A percentile compares a stretch with the other conserved stretches of the same genome.
These are phyloP conservation scores for Actenoides lindsayi DNA, from an alignment of 2,113 vertebrate genomes.

Conservation along the genomic window DNA sequence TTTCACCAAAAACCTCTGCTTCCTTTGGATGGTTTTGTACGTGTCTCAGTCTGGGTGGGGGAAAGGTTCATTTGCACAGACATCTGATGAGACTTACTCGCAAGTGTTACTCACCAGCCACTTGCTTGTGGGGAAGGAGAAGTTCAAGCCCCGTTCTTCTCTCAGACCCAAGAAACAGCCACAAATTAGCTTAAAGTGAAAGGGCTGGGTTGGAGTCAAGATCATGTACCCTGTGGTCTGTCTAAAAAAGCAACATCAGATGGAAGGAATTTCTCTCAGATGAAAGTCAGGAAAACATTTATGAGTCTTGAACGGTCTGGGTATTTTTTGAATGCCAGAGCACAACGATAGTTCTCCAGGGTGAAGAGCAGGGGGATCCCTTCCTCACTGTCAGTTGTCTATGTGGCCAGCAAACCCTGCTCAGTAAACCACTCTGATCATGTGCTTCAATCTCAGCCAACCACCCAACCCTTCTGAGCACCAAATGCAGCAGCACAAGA, in stretches of 20 bases:
- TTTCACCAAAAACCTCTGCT: not conserved
- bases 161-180: constrained; percentile 8
- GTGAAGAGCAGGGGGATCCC: not conserved
- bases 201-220: not conserved
- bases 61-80: constrained; percentile 5
- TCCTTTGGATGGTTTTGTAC: not conserved
- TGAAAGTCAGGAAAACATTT: not conserved
- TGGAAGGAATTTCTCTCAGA: constrained; percentile 52
- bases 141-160: not conserved
- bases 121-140: constrained; percentile 16
- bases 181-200: not conserved
- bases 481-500: not conserved
- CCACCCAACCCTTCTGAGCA: rapidly evolving
- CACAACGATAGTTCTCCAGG: not conserved
- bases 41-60: constrained; percentile 24
- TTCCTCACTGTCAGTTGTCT: not conserved
- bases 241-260: constrained; percentile 8
- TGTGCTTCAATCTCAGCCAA: not conserved
- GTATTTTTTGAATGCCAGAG: not conserved
- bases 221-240: constrained; percentile 17
- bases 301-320: not conserved
- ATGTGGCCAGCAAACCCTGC: not conserved
- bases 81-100: constrained; percentile 58
- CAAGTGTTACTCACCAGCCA: constrained; percentile 53
- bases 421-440: not conserved